Conservation (phyloP, 2,113 vertebrate species). For the Clarias gariepinus region DNA sequence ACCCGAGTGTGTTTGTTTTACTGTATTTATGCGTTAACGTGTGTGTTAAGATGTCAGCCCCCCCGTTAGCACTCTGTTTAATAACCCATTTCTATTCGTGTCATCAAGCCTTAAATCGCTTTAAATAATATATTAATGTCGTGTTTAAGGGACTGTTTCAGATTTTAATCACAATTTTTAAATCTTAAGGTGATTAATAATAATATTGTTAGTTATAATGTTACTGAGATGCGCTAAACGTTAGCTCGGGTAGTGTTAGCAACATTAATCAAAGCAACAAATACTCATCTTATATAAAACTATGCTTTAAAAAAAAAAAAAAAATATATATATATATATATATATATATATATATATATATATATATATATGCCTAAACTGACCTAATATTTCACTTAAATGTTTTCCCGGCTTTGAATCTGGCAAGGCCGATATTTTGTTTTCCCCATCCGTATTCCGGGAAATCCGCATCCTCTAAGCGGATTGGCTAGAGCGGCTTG, state of each 20-base stretch:
- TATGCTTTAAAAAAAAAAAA: no score
- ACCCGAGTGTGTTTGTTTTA: background rate
- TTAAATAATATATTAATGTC: background rate
- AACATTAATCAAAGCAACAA: background rate
- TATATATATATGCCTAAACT: no score
- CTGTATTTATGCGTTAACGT: background rate
- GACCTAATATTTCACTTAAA: background rate
- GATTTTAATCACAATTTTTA: background rate
- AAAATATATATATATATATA: no score
- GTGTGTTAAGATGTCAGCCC: background rate
- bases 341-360: no score
- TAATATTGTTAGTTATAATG: no score
- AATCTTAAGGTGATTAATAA: no score
- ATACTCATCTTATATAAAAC: background rate
- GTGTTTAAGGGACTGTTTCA: background rate
- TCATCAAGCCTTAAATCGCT: background rate
- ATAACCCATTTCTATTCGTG: no score
- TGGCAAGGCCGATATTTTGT: background rate
- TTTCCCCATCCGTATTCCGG: background rate
- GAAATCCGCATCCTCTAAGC: background rate
- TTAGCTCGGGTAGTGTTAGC: background rate
- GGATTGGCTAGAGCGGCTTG: background rate
- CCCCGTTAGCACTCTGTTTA: slow-evolving; percentile 14
- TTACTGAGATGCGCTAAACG: background rate
- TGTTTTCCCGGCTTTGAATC: background rate